Evolutionary conservation across 2,888 invertebrate genomes (phyloP).

Genomic region (Antheraea yamamai): DNA sequence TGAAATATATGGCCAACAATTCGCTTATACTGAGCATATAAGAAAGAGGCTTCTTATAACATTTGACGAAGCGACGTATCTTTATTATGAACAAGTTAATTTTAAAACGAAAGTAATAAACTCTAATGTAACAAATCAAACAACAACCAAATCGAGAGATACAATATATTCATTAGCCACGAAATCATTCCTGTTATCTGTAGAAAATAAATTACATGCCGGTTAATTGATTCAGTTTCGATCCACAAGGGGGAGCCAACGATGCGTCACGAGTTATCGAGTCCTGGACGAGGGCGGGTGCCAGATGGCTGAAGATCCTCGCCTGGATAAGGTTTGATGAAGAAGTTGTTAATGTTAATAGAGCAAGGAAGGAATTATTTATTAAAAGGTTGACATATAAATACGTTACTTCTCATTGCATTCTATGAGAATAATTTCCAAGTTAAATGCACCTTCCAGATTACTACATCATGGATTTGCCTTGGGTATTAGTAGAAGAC

Average conservation of each 20-base stretch:
- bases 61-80: too few relatives aligned
- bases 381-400: conserved; percentile 3
- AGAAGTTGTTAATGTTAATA: conserved; percentile 13
- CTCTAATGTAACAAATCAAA: neutral
- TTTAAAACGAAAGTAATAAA: neutral
- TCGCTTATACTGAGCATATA: too few relatives aligned
- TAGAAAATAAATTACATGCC: conserved; percentile 59
- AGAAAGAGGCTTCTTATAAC: too few relatives aligned
- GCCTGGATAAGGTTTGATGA: conserved; percentile 12
- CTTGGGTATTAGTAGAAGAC: neutral
- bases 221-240: conserved; percentile 59
- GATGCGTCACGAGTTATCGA: conserved; percentile 51
- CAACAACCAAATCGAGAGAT: neutral
- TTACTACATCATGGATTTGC: neutral
- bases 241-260: conserved; percentile 41
- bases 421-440: neutral
- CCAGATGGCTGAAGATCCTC: conserved; percentile 29
- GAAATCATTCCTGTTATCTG: conserved; percentile 42
- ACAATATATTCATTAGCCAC: conserved; percentile 18
- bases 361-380: conserved; percentile 11
- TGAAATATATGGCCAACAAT: too few relatives aligned
- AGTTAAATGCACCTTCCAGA: neutral
- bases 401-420: neutral
- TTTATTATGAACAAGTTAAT: neutral
- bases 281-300: conserved; percentile 28